Conservation (phyloP, 2,888 invertebrate species). For the Orthosia gothica region DNA sequence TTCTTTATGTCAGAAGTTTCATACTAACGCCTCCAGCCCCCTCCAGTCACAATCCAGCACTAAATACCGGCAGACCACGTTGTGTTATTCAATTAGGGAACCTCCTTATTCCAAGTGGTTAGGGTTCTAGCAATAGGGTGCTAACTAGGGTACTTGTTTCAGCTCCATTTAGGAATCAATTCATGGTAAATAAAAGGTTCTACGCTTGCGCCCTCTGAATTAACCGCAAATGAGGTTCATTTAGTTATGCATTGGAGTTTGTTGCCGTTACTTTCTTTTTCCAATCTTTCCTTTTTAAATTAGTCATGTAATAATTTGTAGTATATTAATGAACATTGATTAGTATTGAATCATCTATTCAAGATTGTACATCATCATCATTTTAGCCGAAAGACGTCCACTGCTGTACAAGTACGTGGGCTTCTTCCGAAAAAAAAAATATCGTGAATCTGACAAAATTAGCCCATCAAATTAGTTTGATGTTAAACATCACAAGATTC, state of each 20-base stretch:
- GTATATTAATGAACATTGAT: no score
- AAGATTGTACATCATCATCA: no score
- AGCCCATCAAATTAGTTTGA: no score
- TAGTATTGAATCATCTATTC: no score
- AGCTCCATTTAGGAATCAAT: slow-evolving; percentile 62
- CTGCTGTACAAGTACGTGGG: no score
- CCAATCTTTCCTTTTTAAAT: no score
- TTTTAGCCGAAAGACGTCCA: no score
- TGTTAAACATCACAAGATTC: no score
- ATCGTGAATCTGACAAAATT: no score
- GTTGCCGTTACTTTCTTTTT: background rate
- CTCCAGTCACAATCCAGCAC: slow-evolving; percentile 30
- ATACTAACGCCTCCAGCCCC: background rate
- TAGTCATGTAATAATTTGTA: no score
- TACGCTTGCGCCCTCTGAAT: slow-evolving; percentile 29
- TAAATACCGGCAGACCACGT: slow-evolving; percentile 39
- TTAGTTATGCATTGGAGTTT: slow-evolving; percentile 18
- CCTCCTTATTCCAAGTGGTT: slow-evolving; percentile 52
- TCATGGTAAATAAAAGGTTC: slow-evolving; percentile 49
- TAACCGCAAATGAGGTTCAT: slow-evolving; percentile 31
- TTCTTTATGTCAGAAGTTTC: background rate
- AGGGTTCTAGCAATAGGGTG: slow-evolving; percentile 56
- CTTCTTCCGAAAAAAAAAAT: no score
- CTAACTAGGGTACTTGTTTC: slow-evolving; percentile 57
- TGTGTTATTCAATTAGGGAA: slow-evolving; percentile 54